A percentile compares a stretch with the other conserved stretches of the same genome.
Evolutionary conservation across 2,113 vertebrate genomes (phyloP).

Genomic region (Ornithorhynchus anatinus): DNA sequence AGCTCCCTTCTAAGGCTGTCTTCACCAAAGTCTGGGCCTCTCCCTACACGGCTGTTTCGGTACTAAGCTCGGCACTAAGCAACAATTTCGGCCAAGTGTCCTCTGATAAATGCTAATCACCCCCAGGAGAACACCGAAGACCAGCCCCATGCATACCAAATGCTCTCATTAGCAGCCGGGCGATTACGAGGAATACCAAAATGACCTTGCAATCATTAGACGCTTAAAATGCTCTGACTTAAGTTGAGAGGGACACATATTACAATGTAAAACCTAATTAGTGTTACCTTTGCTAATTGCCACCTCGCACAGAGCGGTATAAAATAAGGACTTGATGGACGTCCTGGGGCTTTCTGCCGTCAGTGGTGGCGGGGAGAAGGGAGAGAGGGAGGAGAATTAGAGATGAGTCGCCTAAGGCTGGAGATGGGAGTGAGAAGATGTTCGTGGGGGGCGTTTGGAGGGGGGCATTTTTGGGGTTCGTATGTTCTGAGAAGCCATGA

Average conservation of each 20-base stretch:
- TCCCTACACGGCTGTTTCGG: conserved; percentile 31
- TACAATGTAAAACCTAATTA: conserved; percentile 78
- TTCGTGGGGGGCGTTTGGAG: conserved; percentile 17
- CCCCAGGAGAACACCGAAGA: conserved; percentile 61
- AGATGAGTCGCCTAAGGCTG: background rate
- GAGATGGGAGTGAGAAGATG: conserved; percentile 16
- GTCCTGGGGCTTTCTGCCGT: background rate
- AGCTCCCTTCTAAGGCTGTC: background rate
- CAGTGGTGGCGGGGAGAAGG: no score
- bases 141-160: conserved; percentile 66
- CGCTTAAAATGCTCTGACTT: conserved; percentile 66
- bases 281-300: conserved; percentile 70
- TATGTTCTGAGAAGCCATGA: no score
- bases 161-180: conserved; percentile 67
- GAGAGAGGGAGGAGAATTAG: conserved; percentile 28
- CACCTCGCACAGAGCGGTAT: conserved; percentile 58
- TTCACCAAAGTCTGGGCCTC: conserved; percentile 15
- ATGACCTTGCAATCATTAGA: conserved; percentile 72
- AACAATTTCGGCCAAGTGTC: conserved; percentile 69
- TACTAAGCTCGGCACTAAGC: conserved; percentile 42
- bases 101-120: conserved; percentile 66
- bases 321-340: conserved; percentile 57
- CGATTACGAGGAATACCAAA: conserved; percentile 46
- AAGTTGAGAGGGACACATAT: conserved; percentile 69
- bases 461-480: no score